These are phyloP conservation scores for Drosophila ironensis DNA, from an alignment of 1,140 invertebrate species.

Conservation along the genomic window DNA sequence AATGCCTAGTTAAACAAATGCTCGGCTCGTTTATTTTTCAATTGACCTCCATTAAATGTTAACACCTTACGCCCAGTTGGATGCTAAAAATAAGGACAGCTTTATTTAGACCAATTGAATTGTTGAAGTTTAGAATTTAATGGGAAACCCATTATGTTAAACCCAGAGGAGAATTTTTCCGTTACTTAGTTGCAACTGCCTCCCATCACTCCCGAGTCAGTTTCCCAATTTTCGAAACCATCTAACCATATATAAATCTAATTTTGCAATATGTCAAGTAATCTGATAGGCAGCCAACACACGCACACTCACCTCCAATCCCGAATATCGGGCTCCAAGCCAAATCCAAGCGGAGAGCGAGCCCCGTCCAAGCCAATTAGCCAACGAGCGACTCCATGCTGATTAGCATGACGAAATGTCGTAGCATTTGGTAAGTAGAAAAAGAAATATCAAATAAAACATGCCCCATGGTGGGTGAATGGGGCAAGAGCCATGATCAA, in stretches of 20 bases:
- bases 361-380: constrained; percentile 60
- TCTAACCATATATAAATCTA: constrained; percentile 34
- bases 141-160: too few species aligned
- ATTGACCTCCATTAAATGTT: constrained; percentile 9
- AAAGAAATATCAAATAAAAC: constrained; percentile 39
- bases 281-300: constrained; percentile 23
- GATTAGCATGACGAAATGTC: constrained; percentile 78
- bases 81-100: neutral
- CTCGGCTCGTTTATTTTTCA: neutral
- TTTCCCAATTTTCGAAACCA: constrained; percentile 22
- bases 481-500: constrained; percentile 10
- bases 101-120: too few species aligned
- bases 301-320: constrained; percentile 5
- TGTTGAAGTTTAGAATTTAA: too few species aligned
- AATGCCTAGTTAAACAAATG: neutral
- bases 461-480: constrained; percentile 52
- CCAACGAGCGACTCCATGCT: constrained; percentile 57
- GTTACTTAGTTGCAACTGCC: neutral
- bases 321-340: constrained; percentile 5
- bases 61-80: neutral
- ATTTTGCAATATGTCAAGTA: constrained; percentile 46
- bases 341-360: constrained; percentile 14
- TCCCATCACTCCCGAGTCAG: constrained; percentile 4
- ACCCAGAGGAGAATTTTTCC: too few species aligned
- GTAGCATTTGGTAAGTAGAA: constrained; percentile 54